Base-by-base conservation (phyloP, 2,888 invertebrate genomes). In the Punctoribates punctum region DNA sequence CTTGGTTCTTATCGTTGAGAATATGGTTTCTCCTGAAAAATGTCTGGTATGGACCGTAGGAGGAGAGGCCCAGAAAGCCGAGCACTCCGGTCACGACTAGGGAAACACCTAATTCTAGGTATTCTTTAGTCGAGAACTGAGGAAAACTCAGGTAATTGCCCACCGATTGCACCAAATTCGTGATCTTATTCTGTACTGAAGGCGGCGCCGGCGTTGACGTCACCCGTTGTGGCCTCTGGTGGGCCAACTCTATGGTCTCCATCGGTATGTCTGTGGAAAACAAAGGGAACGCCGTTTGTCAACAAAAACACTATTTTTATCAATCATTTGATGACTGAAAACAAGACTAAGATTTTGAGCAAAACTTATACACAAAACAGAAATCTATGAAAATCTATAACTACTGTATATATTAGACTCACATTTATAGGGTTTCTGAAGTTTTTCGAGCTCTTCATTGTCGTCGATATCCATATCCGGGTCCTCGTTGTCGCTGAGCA, bases 191-290 rank as follows among this genome's bases (percentile, higher is more conserved):
- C 17, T 25, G 2, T 8, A n/a, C 4, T 25, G 48, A 17, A 1
- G 74, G 23, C 17, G 74, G 74, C 3, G 74, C 15, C 17, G 42
- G 11, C 6, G 27, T 70, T 29, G 70, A n/a, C 5, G 57, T 38
- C 8, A 67, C 9, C 1, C 34, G 72, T n/a, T 67, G 70, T 29
- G 75, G 75, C 11, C 75, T 42, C 38, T 67, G 75, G 29, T 75
- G 75, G 25, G 75, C 62, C n/a, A 75, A 51, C 67, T 75, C 75
- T 23, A 75, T 75, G 8, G 65, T 75, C 46, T 75, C 75, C 48
- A 75, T 20, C 20, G 75, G 75, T 9, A 75, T 75, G 51, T 75
- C 75, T 75, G 46, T 3, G 17, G 25, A 17, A 51, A 51, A 5
- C 2, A 20, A n/a, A 1, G 17, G 51, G 2, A 5, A 51, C 20